Evolutionary conservation across 1,140 invertebrate genomes (phyloP).

Genomic region (Sminthurides bifidus): DNA sequence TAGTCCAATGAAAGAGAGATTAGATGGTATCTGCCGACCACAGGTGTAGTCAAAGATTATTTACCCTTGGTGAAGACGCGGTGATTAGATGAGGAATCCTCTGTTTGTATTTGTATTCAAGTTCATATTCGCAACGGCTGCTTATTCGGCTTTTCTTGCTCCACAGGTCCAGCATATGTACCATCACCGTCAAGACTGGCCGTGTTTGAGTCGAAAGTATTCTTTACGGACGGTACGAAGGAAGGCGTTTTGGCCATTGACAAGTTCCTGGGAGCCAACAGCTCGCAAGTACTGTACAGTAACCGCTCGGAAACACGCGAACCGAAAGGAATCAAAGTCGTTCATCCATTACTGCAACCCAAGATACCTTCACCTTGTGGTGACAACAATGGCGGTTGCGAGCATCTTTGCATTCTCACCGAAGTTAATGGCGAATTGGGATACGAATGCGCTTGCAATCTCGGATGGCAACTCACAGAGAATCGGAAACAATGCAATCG

Average conservation of each 20-base stretch:
- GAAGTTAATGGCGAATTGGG: conserved; percentile 58
- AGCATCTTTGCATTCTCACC: conserved; percentile 91
- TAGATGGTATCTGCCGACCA: no score
- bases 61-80: no score
- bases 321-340: conserved; percentile 68
- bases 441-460: conserved; percentile 85
- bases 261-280: conserved; percentile 63
- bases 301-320: conserved; percentile 60
- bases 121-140: background rate
- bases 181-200: conserved; percentile 74
- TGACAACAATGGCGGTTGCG: conserved; percentile 76
- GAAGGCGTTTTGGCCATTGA: conserved; percentile 85
- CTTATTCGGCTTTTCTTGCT: background rate
- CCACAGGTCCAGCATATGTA: conserved; percentile 54
- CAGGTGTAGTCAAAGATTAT: no score
- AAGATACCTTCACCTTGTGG: conserved; percentile 58
- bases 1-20: no score
- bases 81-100: background rate
- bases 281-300: conserved; percentile 66
- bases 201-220: conserved; percentile 80
- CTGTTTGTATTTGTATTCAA: background rate
- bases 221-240: conserved; percentile 91
- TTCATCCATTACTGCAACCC: conserved; percentile 65
- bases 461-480: conserved; percentile 64
- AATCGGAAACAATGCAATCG: conserved; percentile 71